Evolutionary conservation across 2,888 invertebrate species (phyloP), one percentile per base, ranked within the genome.

Genomic region (Pristionchus entomophagus): DNA sequence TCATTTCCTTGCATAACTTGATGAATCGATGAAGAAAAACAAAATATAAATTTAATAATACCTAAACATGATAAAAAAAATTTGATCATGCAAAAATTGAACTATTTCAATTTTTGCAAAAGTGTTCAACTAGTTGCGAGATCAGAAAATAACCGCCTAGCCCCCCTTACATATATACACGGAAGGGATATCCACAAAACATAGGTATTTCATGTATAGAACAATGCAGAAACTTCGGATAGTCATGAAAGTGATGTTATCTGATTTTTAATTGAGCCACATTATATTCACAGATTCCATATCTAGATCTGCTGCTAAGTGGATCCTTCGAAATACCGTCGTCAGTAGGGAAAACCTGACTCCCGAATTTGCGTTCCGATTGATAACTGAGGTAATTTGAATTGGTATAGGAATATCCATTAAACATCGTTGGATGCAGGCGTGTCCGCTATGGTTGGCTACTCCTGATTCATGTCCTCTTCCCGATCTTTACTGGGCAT

Each of bases 401-500:
- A 10, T 12, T 5, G 32, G n/a, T n/a, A n/a, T 82, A 10, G 56
- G 8, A 8, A 53, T 10, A 6, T n/a, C n/a, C n/a, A n/a, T n/a
- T n/a, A n/a, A n/a, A n/a, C n/a, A n/a, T n/a, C n/a, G n/a, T n/a
- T n/a, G n/a, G n/a, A n/a, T n/a, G n/a, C 22, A 84, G 84, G 88
- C 94, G 0, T 96, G 96, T 89, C 94, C 94, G 0, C 92, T 96
- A n/a, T 96, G 96, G 95, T 93, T 93, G 12, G 94, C 95, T 0
- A 91, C 89, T 49, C 92, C 91, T 8, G 94, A 94, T 12, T 89
- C 93, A 19, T 92, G 94, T 49, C 94, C 94, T 22, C 94, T 95
- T 87, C 91, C 92, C 41, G 96, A 96, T 89, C 96, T 96, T 0
- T 96, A 95, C 93, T 96, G 96, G 96, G 96, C 95, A 0, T 96